phyloP scores from a whole-genome alignment of 2,888 invertebrate genomes.

The Spodoptera exigua region DNA sequence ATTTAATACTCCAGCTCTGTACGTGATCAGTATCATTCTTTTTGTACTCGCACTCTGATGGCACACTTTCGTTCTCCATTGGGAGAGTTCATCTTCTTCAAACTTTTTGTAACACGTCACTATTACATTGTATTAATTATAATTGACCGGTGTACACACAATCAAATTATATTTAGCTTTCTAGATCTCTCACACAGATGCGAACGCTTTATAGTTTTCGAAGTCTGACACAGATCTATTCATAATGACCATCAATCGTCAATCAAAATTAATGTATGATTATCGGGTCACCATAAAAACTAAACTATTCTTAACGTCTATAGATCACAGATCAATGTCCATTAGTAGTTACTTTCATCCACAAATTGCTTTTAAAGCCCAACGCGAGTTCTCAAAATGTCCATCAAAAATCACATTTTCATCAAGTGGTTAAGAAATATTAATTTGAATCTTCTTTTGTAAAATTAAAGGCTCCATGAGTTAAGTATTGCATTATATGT shows the following conservation, averaged over 20 bases:
- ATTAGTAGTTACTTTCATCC: constrained; percentile 46
- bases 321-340: constrained; percentile 51
- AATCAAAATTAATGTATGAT: constrained; percentile 64
- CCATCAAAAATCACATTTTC: constrained; percentile 46
- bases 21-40: constrained; percentile 83
- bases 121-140: constrained; percentile 66
- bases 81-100: constrained; percentile 63
- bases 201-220: constrained; percentile 58
- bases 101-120: constrained; percentile 60
- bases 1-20: constrained; percentile 83
- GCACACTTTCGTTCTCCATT: constrained; percentile 81
- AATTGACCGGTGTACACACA: constrained; percentile 70
- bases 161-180: constrained; percentile 63
- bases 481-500: constrained; percentile 57
- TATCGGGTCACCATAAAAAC: constrained; percentile 60
- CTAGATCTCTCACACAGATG: constrained; percentile 55
- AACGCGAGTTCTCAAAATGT: constrained; percentile 53
- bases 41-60: constrained; percentile 74
- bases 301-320: constrained; percentile 43
- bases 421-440: constrained; percentile 29
- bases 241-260: constrained; percentile 62
- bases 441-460: constrained; percentile 26
- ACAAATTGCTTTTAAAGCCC: constrained; percentile 42
- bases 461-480: constrained; percentile 44
- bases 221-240: constrained; percentile 65